Percentiles rank a stretch among this genome's conserved stretches.
Evolutionary conservation across 2,113 vertebrate species (phyloP).

Genomic region (Microcebus murinus): DNA sequence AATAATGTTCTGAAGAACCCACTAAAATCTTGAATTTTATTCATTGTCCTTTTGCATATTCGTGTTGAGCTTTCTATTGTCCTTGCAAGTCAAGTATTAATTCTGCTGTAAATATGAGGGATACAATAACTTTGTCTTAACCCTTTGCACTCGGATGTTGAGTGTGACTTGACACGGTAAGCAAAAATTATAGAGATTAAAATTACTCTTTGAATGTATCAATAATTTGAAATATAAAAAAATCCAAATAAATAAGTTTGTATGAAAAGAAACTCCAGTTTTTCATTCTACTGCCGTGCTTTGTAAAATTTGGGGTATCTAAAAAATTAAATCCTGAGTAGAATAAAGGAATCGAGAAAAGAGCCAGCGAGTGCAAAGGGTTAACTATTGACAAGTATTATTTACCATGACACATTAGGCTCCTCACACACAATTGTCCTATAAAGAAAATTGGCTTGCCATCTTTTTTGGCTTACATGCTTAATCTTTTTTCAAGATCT

Average conservation of each 20-base stretch:
- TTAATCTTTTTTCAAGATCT: conserved; percentile 3
- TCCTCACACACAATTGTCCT: background rate
- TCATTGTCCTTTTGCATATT: background rate
- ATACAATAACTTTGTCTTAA: background rate
- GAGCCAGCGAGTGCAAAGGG: too few species aligned
- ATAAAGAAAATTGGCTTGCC: background rate
- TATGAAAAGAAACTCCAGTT: too few species aligned
- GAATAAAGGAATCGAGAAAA: too few species aligned
- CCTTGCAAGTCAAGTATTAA: conserved; percentile 37
- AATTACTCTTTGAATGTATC: too few species aligned
- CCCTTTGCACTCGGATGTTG: too few species aligned
- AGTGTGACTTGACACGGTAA: too few species aligned
- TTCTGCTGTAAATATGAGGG: background rate
- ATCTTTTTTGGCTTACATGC: background rate
- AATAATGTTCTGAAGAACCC: conserved; percentile 44
- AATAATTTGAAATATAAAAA: too few species aligned
- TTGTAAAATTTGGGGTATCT: too few species aligned
- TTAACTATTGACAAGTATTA: background rate
- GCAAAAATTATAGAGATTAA: too few species aligned
- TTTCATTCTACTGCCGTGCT: too few species aligned
- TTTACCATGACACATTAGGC: background rate
- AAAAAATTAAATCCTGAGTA: too few species aligned
- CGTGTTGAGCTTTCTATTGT: background rate
- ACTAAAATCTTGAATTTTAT: background rate
- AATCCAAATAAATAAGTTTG: too few species aligned